These are phyloP conservation scores for Nemotelus pantherinus DNA, from an alignment of 2,888 invertebrate genomes.

Conservation along the genomic window DNA sequence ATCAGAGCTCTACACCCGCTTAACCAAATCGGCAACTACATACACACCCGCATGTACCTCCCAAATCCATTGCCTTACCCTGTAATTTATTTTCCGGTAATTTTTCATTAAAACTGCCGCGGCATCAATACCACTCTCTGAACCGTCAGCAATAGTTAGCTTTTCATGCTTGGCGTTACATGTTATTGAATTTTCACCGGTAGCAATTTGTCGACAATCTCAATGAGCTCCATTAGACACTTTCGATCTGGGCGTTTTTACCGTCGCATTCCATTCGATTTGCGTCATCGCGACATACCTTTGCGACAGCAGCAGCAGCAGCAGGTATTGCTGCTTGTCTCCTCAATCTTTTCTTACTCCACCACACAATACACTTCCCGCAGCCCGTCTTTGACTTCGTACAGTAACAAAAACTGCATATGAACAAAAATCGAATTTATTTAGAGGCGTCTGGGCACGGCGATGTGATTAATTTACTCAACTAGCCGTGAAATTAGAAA, in stretches of 20 bases:
- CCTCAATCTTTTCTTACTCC: too few relatives aligned
- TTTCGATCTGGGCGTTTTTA: conserved; percentile 3
- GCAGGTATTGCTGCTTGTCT: too few relatives aligned
- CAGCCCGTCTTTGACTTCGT: neutral
- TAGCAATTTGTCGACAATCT: conserved; percentile 13
- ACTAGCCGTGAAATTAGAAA: conserved; percentile 51
- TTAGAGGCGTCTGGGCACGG: conserved; percentile 32
- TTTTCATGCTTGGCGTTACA: neutral
- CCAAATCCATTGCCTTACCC: too few relatives aligned
- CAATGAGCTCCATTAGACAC: conserved; percentile 27
- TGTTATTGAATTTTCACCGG: conserved; percentile 47
- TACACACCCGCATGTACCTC: too few relatives aligned
- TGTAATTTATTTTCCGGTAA: too few relatives aligned
- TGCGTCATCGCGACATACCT: neutral
- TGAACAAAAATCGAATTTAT: conserved; percentile 36
- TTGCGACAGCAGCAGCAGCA: neutral
- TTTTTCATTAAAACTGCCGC: too few relatives aligned
- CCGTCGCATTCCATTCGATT: conserved; percentile 3
- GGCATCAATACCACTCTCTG: too few relatives aligned
- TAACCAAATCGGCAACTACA: too few relatives aligned
- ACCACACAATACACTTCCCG: too few relatives aligned
- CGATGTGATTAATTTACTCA: conserved; percentile 48
- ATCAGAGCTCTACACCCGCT: too few relatives aligned
- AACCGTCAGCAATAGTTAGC: too few relatives aligned
- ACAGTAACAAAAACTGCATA: neutral